Conservation (phyloP, 2,113 vertebrate species). For the Anhinga anhinga region DNA sequence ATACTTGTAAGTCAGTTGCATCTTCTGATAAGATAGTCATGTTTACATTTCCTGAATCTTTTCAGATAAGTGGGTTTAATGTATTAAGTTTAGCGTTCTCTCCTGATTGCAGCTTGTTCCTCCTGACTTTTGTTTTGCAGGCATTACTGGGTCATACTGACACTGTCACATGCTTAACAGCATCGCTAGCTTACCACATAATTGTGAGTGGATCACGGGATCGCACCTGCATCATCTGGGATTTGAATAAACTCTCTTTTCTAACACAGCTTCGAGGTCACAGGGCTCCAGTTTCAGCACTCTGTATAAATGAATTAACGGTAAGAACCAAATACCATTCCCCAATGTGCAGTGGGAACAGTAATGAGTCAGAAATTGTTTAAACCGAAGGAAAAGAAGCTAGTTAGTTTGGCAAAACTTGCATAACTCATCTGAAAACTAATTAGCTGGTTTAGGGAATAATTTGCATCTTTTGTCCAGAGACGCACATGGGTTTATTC, state of each 20-base stretch:
- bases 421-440: not conserved
- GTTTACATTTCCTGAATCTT: not conserved
- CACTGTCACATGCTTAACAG: conserved; percentile 90
- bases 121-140: conserved; percentile 64
- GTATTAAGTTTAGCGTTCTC: not conserved
- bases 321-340: conserved; percentile 61
- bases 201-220: conserved; percentile 95
- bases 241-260: conserved; percentile 95
- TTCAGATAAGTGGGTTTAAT: not conserved
- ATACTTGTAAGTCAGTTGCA: not conserved
- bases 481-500: accelerated
- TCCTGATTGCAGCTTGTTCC: not conserved
- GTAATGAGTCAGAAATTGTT: not conserved
- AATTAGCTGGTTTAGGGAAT: not conserved
- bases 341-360: not conserved
- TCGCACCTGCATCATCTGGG: conserved; percentile 98
- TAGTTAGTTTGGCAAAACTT: not conserved
- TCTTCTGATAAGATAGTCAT: not conserved
- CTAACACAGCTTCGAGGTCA: conserved; percentile 95
- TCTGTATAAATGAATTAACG: conserved; percentile 97
- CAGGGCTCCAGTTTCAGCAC: conserved; percentile 91
- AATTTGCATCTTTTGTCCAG: not conserved
- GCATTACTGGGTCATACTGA: conserved; percentile 96
- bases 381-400: not conserved
- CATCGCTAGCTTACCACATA: conserved; percentile 93